Evolutionary conservation across 2,888 invertebrate species (phyloP), one percentile per base, ranked within the genome.

Genomic region (Zygothrica quintamaculata): DNA sequence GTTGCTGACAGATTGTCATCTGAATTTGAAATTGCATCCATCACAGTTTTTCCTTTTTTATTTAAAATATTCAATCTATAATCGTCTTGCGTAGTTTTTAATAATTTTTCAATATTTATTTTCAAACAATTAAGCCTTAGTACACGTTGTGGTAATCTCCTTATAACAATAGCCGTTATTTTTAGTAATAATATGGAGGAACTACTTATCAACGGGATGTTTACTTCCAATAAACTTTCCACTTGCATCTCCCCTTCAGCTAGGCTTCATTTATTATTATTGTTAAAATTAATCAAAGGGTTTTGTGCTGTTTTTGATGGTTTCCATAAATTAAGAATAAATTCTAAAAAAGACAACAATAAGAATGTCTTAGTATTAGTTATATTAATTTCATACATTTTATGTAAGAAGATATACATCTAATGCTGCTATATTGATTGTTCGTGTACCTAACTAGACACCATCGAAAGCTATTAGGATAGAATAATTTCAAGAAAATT

Each of bases 221-320:
- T 60, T 31, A 62, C 34, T 39, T 47, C 44, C 16, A 47, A 50
- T 31, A 46, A 29, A 40, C 44, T 73, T 66, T 66, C 66, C 59
- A 77, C 57, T 74, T 64, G 77, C 81, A 81, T 86, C 55, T 77
- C 81, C 74, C 43, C 37, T 59, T 44, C 8, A 59, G 25, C 68
- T 52, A 25, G 8, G 31, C 29, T 33, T 36, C 12, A 33, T 42
- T 15, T 25, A 52, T 4, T 26, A 26, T 8, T 26, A 26, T 8
- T 26, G 4, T 8, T 8, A 26, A 8, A 4, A 26, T 26, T 4
- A 6, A 8, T 26, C 8, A 26, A 26, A 44, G n/a, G n/a, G n/a
- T n/a, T n/a, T n/a, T n/a, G n/a, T n/a, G n/a, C n/a, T n/a, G n/a
- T n/a, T n/a, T n/a, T n/a, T n/a, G n/a, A n/a, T n/a, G n/a, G n/a